Percentiles rank a stretch among this genome's conserved stretches.
Evolutionary conservation across 2,797 vertebrate species (phyloP).

Genomic region (Myotis daubentonii): DNA sequence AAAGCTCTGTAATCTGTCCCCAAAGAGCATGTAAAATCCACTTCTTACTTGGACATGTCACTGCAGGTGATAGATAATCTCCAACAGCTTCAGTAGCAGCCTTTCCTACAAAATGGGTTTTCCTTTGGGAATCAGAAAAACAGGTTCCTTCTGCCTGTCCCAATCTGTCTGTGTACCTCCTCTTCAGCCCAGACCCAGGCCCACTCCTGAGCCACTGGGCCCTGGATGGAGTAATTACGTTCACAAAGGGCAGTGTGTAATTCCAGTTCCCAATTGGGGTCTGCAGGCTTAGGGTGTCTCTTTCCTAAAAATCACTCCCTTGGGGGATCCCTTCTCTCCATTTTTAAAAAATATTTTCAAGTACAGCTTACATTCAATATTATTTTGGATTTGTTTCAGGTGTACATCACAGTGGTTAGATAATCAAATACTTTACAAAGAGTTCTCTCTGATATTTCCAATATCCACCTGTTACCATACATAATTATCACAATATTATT

Average conservation of each 20-base stretch:
- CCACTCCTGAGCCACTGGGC: background rate
- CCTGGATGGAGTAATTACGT: background rate
- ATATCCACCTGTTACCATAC: background rate
- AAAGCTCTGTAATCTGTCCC: slow-evolving; percentile 48
- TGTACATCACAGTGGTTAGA: background rate
- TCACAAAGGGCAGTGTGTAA: background rate
- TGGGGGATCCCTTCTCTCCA: background rate
- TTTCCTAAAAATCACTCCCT: background rate
- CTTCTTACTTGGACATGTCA: background rate
- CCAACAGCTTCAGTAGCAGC: background rate
- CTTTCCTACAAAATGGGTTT: background rate
- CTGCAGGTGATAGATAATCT: slow-evolving; percentile 11
- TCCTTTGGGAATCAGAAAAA: background rate
- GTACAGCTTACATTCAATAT: background rate
- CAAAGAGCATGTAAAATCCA: background rate
- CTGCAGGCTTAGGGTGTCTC: background rate
- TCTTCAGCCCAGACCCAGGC: background rate
- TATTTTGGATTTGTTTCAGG: background rate
- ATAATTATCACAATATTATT: background rate
- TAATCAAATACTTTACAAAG: background rate
- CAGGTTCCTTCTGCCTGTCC: background rate
- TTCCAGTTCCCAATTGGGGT: background rate
- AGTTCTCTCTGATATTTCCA: background rate
- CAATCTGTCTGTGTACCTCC: background rate
- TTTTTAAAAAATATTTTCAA: background rate